Conservation (phyloP, 2,113 vertebrate genomes). For the Halcyon senegalensis region DNA sequence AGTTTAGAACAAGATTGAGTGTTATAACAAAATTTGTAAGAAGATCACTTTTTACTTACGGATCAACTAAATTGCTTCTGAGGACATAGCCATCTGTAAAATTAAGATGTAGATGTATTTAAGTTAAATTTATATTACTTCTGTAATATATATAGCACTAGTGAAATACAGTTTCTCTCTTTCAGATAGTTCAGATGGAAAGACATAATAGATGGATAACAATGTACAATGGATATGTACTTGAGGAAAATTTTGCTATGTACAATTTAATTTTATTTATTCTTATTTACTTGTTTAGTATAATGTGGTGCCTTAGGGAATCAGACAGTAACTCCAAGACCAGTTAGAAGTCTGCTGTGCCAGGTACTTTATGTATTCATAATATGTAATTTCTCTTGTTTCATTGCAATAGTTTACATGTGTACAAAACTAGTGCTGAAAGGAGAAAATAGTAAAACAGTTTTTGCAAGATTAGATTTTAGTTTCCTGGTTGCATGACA, state of each 20-base stretch:
- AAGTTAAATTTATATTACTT: not conserved
- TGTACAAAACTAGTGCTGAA: not conserved
- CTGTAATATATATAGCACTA: not conserved
- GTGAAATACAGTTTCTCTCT: not conserved
- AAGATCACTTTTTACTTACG: conserved; percentile 81
- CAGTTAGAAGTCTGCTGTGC: not conserved
- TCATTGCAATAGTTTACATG: not conserved
- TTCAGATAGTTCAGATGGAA: not conserved
- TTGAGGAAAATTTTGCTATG: not conserved
- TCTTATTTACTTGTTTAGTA: not conserved
- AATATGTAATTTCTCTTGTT: not conserved
- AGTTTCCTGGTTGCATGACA: not conserved
- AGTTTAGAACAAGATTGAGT: not conserved
- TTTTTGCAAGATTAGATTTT: not conserved
- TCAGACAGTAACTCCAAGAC: not conserved
- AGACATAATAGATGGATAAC: not conserved
- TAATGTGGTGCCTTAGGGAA: not conserved
- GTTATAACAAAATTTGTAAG: not conserved
- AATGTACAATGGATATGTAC: not conserved
- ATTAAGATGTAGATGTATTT: conserved; percentile 27
- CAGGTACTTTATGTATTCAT: not conserved
- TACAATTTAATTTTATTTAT: not conserved
- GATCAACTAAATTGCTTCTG: conserved; percentile 73
- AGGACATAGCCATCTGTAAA: conserved; percentile 90
- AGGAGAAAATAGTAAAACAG: not conserved